Conservation (phyloP, 2,113 vertebrate genomes). For the Notechis scutatus region DNA sequence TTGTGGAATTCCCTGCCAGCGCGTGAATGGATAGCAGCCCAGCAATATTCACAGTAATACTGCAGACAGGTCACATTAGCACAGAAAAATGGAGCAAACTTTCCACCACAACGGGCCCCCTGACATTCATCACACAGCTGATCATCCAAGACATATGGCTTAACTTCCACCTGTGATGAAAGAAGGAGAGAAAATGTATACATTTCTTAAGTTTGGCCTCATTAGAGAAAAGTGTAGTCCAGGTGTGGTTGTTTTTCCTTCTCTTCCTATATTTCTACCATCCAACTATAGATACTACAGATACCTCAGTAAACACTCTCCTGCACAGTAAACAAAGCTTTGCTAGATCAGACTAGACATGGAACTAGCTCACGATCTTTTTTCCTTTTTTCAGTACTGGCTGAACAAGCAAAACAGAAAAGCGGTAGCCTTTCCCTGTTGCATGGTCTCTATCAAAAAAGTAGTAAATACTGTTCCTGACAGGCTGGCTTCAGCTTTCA, state of each 20-base stretch:
- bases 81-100: slow-evolving; percentile 99
- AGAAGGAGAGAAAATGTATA: slow-evolving; percentile 36
- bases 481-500: neutral
- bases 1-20: slow-evolving; percentile 99
- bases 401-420: fast-evolving
- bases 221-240: neutral
- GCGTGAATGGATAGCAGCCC: slow-evolving; percentile 98
- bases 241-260: neutral
- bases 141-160: slow-evolving; percentile 99
- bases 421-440: neutral
- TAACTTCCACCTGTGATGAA: slow-evolving; percentile 94
- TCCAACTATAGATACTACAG: neutral
- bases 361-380: neutral
- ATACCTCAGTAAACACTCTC: neutral
- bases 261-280: neutral
- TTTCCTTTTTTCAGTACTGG: neutral
- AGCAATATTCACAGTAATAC: slow-evolving; percentile 99
- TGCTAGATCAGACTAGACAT: neutral
- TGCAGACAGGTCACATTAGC: slow-evolving; percentile 99
- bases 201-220: neutral
- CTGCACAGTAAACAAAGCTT: fast-evolving
- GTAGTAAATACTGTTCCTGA: neutral
- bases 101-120: slow-evolving; percentile 97
- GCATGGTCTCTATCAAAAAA: neutral
- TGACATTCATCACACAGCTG: slow-evolving; percentile 99